Percentiles rank a stretch among this genome's conserved stretches.
phyloP scores from a whole-genome alignment of 2,797 vertebrate species.

The Mus spretus region DNA sequence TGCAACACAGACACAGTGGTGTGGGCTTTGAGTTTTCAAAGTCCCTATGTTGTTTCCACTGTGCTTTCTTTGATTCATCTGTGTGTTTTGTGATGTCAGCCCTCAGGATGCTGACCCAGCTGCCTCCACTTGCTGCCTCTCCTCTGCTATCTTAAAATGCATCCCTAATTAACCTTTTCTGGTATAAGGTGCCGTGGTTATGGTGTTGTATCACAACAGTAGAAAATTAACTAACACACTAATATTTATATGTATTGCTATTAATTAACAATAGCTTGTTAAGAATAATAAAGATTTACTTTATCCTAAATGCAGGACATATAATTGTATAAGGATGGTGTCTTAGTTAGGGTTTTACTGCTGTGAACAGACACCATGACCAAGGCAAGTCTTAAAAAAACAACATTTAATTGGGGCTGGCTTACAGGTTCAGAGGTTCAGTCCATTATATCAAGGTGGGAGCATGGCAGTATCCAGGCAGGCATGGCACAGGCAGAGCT shows the following conservation, averaged over 20 bases:
- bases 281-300: background rate
- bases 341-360: no score
- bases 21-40: background rate
- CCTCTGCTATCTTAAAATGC: no score
- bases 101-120: no score
- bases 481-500: no score
- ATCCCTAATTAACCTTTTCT: background rate
- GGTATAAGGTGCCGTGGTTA: no score
- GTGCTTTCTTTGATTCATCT: background rate
- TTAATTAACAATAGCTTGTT: background rate
- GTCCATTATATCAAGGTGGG: no score
- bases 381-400: no score
- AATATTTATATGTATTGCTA: background rate
- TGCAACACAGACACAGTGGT: background rate
- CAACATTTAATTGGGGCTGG: no score
- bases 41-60: background rate
- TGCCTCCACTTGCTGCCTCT: background rate
- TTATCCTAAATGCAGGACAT: background rate
- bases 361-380: no score
- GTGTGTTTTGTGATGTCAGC: no score
- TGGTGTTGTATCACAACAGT: background rate
- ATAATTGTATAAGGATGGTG: background rate
- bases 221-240: background rate
- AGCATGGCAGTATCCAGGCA: no score
- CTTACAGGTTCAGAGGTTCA: no score